A percentile compares a stretch with the other conserved stretches of the same genome.
Conservation (phyloP, 2,113 vertebrate species). For the Anseranas semipalmata region DNA sequence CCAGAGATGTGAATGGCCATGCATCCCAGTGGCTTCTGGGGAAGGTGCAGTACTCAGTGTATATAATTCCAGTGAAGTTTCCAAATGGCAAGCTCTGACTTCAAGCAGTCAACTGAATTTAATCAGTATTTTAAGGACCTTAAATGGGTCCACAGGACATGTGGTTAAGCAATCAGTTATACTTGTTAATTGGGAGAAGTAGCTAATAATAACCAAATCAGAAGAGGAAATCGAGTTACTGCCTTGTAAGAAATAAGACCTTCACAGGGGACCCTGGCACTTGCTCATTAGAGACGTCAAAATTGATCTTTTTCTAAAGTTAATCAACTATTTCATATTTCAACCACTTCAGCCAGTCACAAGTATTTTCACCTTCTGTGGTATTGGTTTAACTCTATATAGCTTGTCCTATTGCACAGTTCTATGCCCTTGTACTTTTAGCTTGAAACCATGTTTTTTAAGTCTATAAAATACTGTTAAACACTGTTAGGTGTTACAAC, state of each 20-base stretch:
- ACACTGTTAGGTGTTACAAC: neutral
- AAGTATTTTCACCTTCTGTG: neutral
- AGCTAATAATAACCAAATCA: slow-evolving; percentile 24
- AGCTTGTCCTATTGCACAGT: neutral
- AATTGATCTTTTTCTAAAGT: neutral
- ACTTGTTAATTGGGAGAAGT: neutral
- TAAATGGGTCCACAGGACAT: neutral
- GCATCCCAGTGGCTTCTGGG: neutral
- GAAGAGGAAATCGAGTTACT: slow-evolving; percentile 37
- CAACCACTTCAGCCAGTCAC: neutral
- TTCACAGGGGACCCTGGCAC: neutral
- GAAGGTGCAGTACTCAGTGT: neutral
- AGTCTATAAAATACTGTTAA: neutral
- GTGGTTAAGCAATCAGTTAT: slow-evolving; percentile 8
- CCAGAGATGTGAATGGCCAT: neutral
- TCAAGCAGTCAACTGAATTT: neutral
- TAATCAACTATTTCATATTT: neutral
- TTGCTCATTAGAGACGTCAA: neutral
- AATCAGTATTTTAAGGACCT: neutral
- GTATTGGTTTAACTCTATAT: neutral
- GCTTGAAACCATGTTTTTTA: neutral
- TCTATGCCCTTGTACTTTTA: neutral
- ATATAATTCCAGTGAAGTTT: neutral
- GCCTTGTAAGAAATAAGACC: slow-evolving; percentile 2
- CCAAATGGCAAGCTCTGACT: neutral